Evolutionary conservation across 2,888 invertebrate species (phyloP).

Genomic region (Tipula helvola): DNA sequence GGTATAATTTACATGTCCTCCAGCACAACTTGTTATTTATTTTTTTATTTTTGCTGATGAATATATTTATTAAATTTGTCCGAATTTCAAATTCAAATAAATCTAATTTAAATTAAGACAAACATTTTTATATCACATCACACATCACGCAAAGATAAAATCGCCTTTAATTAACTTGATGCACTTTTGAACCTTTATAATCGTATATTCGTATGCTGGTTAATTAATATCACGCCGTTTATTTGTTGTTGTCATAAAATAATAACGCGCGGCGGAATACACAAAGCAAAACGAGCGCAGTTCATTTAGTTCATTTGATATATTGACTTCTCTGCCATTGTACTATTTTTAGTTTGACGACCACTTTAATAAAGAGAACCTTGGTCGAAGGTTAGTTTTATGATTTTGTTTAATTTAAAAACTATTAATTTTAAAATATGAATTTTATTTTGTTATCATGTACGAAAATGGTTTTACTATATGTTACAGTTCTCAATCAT

Average conservation of each 20-base stretch:
- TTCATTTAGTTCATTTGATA: not conserved
- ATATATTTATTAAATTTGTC: too few relatives aligned
- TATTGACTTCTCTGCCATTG: not conserved
- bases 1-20: too few relatives aligned
- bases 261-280: not conserved
- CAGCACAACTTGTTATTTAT: too few relatives aligned
- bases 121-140: not conserved
- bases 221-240: not conserved
- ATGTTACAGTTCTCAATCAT: too few relatives aligned
- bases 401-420: too few relatives aligned
- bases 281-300: not conserved
- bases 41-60: too few relatives aligned
- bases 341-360: not conserved
- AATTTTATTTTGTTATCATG: too few relatives aligned
- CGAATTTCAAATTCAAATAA: too few relatives aligned
- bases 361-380: not conserved
- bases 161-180: not conserved
- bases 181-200: not conserved
- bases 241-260: not conserved
- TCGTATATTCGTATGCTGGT: not conserved
- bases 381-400: not conserved
- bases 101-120: too few relatives aligned
- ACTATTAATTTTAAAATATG: too few relatives aligned
- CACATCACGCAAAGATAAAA: not conserved
- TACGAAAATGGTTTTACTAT: too few relatives aligned